phyloP scores from a whole-genome alignment of 2,113 vertebrate genomes.

The Macquaria ambigua region DNA sequence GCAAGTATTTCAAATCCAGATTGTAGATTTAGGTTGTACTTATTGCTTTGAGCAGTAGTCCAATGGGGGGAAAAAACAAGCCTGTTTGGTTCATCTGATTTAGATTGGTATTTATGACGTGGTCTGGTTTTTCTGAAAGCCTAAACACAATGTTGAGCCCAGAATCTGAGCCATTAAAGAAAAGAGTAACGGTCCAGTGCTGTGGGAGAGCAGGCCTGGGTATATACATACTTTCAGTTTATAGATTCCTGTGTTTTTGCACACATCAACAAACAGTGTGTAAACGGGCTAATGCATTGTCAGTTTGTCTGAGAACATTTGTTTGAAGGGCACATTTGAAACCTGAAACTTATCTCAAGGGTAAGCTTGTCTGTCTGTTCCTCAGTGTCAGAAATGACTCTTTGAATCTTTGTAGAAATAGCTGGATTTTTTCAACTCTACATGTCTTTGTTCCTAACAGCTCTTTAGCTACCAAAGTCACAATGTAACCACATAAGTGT shows the following conservation, averaged over 20 bases:
- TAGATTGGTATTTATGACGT: neutral
- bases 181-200: neutral
- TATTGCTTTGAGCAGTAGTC: neutral
- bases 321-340: conserved; percentile 37
- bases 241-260: neutral
- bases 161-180: conserved; percentile 15
- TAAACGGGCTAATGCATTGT: neutral
- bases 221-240: neutral
- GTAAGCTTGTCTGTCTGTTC: conserved; percentile 11
- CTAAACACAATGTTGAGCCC: neutral
- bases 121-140: neutral
- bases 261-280: neutral
- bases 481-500: neutral
- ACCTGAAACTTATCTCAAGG: conserved; percentile 2
- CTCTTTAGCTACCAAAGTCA: neutral
- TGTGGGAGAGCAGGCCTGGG: neutral
- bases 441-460: neutral
- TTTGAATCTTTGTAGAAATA: neutral
- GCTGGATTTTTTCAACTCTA: neutral
- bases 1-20: neutral
- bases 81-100: neutral
- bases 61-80: neutral
- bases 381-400: neutral
- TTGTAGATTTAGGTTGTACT: neutral
- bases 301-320: neutral